These are phyloP conservation scores for Poeciliopsis paucimaculata DNA, from an alignment of 2,797 vertebrate species.

Conservation along the genomic window DNA sequence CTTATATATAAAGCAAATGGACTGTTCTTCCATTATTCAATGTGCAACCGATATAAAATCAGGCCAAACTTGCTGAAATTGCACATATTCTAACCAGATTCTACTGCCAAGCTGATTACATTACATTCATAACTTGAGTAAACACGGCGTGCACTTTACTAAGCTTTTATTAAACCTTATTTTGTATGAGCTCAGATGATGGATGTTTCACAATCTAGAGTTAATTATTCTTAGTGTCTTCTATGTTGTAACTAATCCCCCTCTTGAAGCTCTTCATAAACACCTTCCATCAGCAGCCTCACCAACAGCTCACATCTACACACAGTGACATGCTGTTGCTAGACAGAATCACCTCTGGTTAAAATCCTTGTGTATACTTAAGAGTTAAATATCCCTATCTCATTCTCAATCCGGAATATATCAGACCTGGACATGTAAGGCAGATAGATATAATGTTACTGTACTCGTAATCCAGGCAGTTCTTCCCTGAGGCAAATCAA, in stretches of 20 bases:
- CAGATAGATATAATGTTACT: constrained; percentile 20
- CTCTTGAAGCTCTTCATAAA: constrained; percentile 2
- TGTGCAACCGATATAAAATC: background rate
- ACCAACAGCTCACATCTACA: constrained; percentile 10
- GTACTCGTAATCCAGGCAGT: constrained; percentile 39
- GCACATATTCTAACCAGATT: background rate
- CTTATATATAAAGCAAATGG: background rate
- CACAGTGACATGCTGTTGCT: background rate
- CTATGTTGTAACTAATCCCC: background rate
- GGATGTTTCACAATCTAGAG: background rate
- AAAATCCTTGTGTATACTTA: constrained; percentile 19
- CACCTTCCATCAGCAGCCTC: constrained; percentile 11
- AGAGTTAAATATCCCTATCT: constrained; percentile 19
- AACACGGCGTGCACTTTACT: background rate
- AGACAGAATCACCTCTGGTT: background rate
- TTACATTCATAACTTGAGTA: background rate
- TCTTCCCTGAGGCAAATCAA: constrained; percentile 41
- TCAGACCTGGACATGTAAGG: background rate
- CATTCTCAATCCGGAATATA: constrained; percentile 7
- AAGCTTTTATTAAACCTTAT: background rate
- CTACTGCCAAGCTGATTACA: background rate
- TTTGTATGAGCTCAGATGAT: background rate
- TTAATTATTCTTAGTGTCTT: constrained; percentile 5
- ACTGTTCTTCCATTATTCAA: background rate
- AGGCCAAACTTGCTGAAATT: background rate